Base-by-base conservation (phyloP, 1,140 invertebrate species). In the Sycophaga agraensis region DNA sequence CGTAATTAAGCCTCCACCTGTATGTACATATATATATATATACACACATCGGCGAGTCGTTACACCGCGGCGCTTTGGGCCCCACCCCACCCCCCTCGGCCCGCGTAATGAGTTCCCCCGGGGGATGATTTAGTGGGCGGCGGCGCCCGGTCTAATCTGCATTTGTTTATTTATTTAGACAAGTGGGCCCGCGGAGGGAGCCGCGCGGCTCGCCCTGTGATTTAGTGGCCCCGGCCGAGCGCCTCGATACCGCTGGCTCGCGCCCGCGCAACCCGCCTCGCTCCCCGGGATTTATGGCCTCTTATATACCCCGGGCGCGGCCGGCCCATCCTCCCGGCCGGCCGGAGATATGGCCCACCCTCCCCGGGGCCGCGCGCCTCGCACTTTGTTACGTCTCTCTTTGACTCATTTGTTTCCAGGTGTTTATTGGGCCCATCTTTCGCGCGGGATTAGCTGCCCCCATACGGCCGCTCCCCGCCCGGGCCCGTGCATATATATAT, bases 141-240 rank as follows among this genome's bases (percentile, higher is more conserved):
- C 5, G 28, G 28, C 28, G 28, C 28, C 5, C 28, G 28, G 42
- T 22, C 76, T 81, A 81, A 81, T 81, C 79, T 74, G 72, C 73
- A 77, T 80, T 81, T 80, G 77, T 80, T 81, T 79, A 79, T 81
- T 81, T 78, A 78, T 76, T 69, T 69, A 70, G 70, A 73, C 73
- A 75, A 68, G 61, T 66, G 64, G 62, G 68, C 68, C 9, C 16
- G 34, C 16, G 6, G 14, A 9, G 35, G 6, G n/a, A 16, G 19
- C 35, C 35, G 17, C 12, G 4, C 40, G 68, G 69, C 11, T 11
- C 28, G 11, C 28, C 74, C 65, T 70, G 67, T 60, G 68, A 17
- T 48, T 24, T 31, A 75, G 68, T 65, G 59, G 64, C 62, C 66
- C n/a, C n/a, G n/a, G n/a, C n/a, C n/a, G n/a, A n/a, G n/a, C n/a